phyloP scores from a whole-genome alignment of 2,113 vertebrate species.

The Montifringilla adamsi region DNA sequence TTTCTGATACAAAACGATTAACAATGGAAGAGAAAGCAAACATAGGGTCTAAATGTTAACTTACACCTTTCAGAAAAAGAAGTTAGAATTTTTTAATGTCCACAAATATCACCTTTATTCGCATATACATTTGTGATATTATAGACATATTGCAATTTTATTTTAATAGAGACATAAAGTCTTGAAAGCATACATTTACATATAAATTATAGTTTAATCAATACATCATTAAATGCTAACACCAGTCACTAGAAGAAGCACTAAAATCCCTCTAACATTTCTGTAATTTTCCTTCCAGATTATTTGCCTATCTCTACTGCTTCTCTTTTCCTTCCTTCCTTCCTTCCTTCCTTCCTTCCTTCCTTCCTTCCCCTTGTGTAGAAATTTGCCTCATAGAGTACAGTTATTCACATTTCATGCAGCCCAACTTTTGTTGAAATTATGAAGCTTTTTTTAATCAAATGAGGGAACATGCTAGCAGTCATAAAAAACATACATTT shows the following conservation, averaged over 20 bases:
- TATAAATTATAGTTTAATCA: not conserved
- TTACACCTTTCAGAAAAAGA: not conserved
- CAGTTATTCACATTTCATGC: not conserved
- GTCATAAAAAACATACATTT: not conserved
- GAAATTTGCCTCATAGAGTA: not conserved
- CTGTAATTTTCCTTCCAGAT: not conserved
- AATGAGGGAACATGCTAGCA: accelerated
- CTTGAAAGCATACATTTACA: not conserved
- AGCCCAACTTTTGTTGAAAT: not conserved
- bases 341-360: not conserved
- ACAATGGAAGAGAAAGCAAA: not conserved
- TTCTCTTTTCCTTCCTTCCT: not conserved
- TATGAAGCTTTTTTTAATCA: not conserved
- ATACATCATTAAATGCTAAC: not conserved
- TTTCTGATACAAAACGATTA: not conserved
- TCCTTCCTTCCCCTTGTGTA: not conserved
- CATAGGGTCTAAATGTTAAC: not conserved
- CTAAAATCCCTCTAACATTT: not conserved
- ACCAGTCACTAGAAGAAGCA: not conserved
- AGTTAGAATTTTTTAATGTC: not conserved
- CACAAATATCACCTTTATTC: not conserved
- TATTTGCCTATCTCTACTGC: not conserved
- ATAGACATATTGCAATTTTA: not conserved
- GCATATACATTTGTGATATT: not conserved
- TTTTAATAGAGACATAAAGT: not conserved